phyloP scores from a whole-genome alignment of 92 coral and sea anemone genomes.

The Paramuricea clavata region DNA sequence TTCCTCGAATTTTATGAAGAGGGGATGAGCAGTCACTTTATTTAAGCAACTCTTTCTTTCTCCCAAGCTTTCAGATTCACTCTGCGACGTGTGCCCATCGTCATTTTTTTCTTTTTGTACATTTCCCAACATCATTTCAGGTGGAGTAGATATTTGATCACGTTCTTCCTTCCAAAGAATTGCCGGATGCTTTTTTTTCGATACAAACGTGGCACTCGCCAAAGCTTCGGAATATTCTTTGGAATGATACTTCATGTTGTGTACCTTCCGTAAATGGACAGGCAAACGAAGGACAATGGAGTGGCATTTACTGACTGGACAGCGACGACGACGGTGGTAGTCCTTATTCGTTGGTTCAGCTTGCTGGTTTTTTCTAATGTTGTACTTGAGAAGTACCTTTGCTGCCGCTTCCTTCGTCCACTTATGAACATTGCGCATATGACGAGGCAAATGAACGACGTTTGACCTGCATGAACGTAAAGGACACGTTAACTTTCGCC shows the following conservation, averaged over 20 bases:
- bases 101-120: no score
- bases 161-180: neutral
- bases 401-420: slow-evolving; percentile 43
- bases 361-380: slow-evolving; percentile 5
- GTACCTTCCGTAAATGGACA: slow-evolving; percentile 48
- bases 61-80: no score
- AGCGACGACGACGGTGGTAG: slow-evolving; percentile 43
- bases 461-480: slow-evolving; percentile 17
- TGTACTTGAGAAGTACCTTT: neutral
- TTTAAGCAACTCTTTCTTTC: no score
- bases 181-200: neutral
- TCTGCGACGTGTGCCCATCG: no score
- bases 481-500: neutral
- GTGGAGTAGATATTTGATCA: no score
- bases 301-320: slow-evolving; percentile 45
- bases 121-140: no score
- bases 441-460: slow-evolving; percentile 56
- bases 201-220: neutral
- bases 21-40: no score
- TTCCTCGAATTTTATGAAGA: no score
- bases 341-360: slow-evolving; percentile 19
- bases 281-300: slow-evolving; percentile 36
- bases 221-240: slow-evolving; percentile 7
- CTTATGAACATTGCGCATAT: slow-evolving; percentile 45
- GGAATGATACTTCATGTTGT: slow-evolving; percentile 29